phyloP scores from a whole-genome alignment of 2,797 vertebrate species.

The Pseudotriccus pelzelni region DNA sequence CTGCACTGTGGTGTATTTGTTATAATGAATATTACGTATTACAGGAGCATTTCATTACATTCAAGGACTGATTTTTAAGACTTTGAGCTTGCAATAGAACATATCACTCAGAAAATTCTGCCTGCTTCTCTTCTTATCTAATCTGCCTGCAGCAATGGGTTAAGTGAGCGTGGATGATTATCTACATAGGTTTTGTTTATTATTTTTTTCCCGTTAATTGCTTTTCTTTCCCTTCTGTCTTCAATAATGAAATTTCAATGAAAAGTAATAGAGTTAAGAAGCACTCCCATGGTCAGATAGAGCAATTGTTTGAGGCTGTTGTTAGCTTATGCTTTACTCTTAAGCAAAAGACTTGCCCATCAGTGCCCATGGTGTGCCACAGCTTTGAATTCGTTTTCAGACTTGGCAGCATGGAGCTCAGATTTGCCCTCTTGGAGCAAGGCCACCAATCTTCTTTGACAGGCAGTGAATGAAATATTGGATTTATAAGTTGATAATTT shows the following conservation, averaged over 20 bases:
- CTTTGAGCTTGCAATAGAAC: background rate
- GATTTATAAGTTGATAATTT: background rate
- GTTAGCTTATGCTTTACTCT: background rate
- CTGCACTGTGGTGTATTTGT: background rate
- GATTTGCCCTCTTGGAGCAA: background rate
- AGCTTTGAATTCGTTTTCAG: background rate
- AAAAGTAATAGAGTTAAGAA: constrained; percentile 20
- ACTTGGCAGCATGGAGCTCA: background rate
- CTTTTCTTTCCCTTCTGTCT: background rate
- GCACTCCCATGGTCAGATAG: background rate
- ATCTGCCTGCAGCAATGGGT: background rate
- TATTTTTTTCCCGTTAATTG: constrained; percentile 15
- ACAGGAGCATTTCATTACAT: background rate
- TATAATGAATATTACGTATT: background rate
- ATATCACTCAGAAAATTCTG: background rate
- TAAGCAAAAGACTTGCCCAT: background rate
- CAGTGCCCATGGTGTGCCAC: background rate
- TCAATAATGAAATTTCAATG: background rate
- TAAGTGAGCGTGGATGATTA: background rate
- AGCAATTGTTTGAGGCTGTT: background rate
- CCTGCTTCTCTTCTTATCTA: background rate
- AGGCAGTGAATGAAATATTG: background rate
- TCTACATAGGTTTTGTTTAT: background rate
- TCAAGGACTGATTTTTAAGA: background rate
- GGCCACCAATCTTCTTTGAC: background rate